A percentile compares a stretch with the other conserved stretches of the same genome.
Evolutionary conservation across 2,888 invertebrate genomes (phyloP).

Genomic region (Nemotelus pantherinus): DNA sequence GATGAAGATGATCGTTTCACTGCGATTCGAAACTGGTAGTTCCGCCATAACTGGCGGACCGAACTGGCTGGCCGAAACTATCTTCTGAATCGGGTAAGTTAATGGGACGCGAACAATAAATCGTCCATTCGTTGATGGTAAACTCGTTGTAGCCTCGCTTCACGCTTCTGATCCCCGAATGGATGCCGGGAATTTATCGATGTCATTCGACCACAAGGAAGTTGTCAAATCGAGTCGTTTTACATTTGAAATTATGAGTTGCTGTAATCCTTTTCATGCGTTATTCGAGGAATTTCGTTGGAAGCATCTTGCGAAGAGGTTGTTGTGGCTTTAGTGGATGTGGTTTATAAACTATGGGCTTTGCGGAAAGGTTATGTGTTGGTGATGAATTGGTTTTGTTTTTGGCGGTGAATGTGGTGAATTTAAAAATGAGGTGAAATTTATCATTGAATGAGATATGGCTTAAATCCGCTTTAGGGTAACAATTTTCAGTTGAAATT

Average conservation of each 20-base stretch:
- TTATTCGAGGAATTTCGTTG: not conserved
- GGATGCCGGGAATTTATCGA: not conserved
- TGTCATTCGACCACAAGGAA: constrained; percentile 15
- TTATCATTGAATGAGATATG: too few relatives aligned
- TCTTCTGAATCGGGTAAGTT: constrained; percentile 23
- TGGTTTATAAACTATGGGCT: too few relatives aligned
- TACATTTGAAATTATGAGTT: constrained; percentile 36
- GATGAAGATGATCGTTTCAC: not conserved
- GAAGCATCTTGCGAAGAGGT: not conserved
- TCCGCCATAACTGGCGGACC: not conserved
- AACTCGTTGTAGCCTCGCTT: not conserved
- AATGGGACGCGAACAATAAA: constrained; percentile 32
- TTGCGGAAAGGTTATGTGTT: too few relatives aligned
- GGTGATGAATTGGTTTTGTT: too few relatives aligned
- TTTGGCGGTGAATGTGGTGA: too few relatives aligned
- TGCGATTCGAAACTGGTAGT: not conserved
- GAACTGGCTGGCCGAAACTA: not conserved
- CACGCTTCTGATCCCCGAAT: not conserved
- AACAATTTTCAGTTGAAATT: too few relatives aligned
- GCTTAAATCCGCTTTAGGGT: too few relatives aligned
- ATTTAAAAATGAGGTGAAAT: too few relatives aligned
- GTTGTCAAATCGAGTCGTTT: constrained; percentile 26
- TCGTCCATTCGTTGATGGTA: not conserved
- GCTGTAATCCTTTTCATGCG: constrained; percentile 14
- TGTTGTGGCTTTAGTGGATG: constrained; percentile 9